phyloP scores from a whole-genome alignment of 2,113 vertebrate species.

The Erythrolamprus reginae region DNA sequence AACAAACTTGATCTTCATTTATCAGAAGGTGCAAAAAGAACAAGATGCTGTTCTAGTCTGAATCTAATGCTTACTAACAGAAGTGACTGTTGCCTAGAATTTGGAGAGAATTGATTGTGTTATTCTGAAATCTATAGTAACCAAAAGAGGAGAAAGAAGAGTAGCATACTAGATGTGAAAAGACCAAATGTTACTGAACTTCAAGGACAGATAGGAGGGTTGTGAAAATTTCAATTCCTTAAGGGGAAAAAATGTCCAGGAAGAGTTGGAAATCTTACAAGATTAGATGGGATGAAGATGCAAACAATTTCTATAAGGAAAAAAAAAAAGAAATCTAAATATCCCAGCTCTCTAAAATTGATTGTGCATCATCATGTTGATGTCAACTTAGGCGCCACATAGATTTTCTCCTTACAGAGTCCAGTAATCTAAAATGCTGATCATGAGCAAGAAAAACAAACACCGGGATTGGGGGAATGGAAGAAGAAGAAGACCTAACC shows the following conservation, averaged over 20 bases:
- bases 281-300: neutral
- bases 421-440: neutral
- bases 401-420: neutral
- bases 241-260: neutral
- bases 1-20: neutral
- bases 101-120: neutral
- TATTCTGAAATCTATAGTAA: neutral
- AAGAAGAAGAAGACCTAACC: neutral
- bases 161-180: neutral
- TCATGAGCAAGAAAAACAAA: neutral
- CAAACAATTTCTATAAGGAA: neutral
- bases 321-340: neutral
- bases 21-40: neutral
- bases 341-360: neutral
- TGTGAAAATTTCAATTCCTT: neutral
- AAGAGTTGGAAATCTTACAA: neutral
- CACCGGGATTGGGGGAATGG: rapidly evolving
- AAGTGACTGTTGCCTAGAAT: neutral
- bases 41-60: neutral
- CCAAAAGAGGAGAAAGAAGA: neutral
- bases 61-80: neutral
- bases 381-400: neutral
- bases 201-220: neutral
- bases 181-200: neutral
- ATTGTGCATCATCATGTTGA: neutral